Base-by-base conservation (phyloP, 2,888 invertebrate genomes). In the Sceliomorpha sp. region DNA sequence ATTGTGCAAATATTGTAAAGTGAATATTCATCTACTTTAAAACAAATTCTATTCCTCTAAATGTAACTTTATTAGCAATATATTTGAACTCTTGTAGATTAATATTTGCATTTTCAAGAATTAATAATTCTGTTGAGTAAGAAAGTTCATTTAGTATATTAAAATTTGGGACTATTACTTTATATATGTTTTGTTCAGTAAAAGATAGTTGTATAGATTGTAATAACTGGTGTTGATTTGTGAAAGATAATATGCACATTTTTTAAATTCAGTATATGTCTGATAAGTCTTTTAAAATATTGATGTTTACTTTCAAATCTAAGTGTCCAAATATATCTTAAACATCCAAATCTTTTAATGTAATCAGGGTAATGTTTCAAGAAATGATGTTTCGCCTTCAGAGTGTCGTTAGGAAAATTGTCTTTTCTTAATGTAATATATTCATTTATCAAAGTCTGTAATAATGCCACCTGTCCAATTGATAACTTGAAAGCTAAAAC, bases 241-340 rank as follows among this genome's bases (percentile, higher is more conserved):
- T 55, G 13, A 63, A 17, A 27, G 45, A 51, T 34, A 59, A 10
- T 6, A 56, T n/a, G 47, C 1, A 73, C 27, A 60, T 71, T 71
- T 66, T 70, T 70, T 34, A 70, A 76, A 62, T 79, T 78, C 47
- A 55, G 56, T 5, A 12, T 26, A 24, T 50, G 48, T 55, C 59
- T 60, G 0, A 62, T 13, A 20, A 56, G 6, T 47, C 13, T 32
- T 64, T 77, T 78, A 20, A 77, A 78, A 68, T 68, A 74, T 24
- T 60, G 51, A 27, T 79, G 75, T 50, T 76, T 76, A 24, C 64
- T 68, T 62, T 77, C 77, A 48, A 74, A 79, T 13, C 70, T 8
- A 0, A 72, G 31, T 2, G 73, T 75, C 62, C 66, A 73, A 0
- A 70, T 12, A 42, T 70, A 55, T 29, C 63, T 63, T 7, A 75